phyloP scores from a whole-genome alignment of 2,113 vertebrate genomes.

The Thalassarche chlororhynchos region DNA sequence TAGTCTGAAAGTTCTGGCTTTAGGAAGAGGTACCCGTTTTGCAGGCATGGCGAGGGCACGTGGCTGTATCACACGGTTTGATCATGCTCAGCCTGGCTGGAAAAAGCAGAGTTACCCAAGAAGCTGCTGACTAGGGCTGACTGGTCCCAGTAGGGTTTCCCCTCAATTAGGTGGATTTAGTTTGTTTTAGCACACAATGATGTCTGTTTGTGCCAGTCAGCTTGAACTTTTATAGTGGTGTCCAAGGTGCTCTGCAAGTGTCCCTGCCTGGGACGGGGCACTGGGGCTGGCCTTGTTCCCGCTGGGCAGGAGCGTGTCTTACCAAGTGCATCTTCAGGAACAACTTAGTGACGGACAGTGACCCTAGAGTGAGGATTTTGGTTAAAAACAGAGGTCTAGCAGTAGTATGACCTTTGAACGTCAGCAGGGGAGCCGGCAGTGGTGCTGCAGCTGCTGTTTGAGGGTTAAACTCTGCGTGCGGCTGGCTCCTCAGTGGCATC shows the following conservation, averaged over 20 bases:
- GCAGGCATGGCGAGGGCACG: rapidly evolving
- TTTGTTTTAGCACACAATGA: background rate
- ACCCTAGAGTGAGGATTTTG: background rate
- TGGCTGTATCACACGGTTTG: rapidly evolving
- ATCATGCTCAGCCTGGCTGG: background rate
- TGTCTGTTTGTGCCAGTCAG: background rate
- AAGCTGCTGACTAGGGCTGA: background rate
- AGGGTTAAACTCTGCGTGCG: slow-evolving; percentile 62
- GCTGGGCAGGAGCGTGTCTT: background rate
- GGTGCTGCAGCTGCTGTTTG: background rate
- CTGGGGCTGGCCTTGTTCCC: background rate
- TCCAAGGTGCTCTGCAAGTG: background rate
- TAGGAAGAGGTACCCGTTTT: background rate
- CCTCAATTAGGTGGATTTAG: background rate
- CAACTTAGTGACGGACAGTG: background rate
- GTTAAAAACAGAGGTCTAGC: background rate
- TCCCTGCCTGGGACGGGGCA: rapidly evolving
- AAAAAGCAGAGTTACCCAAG: background rate
- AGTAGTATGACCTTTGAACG: background rate
- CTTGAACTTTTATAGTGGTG: background rate
- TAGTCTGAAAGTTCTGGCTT: background rate
- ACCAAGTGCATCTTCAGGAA: background rate
- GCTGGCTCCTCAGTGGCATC: slow-evolving; percentile 53
- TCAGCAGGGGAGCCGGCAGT: background rate
- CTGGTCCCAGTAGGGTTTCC: background rate